A percentile compares a stretch with the other conserved stretches of the same genome.
Conservation (phyloP, 2,888 invertebrate genomes). For the Chaetogeoica ovagalla region DNA sequence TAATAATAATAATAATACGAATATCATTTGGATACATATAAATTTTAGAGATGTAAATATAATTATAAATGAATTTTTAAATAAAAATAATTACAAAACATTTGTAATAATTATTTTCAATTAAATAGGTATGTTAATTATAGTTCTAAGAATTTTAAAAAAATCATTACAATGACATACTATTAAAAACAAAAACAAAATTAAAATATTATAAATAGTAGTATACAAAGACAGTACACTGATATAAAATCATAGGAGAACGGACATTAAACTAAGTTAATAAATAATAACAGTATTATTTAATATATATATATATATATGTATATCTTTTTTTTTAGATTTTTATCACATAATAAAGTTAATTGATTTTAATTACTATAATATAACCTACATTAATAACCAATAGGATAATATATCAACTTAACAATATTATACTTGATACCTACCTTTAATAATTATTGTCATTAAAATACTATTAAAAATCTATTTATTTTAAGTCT, state of each 20-base stretch:
- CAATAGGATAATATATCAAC: too few relatives aligned
- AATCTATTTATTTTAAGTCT: too few relatives aligned
- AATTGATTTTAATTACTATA: neutral
- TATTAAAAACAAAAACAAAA: slow-evolving; percentile 39
- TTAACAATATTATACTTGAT: neutral
- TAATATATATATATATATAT: too few relatives aligned
- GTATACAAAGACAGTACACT: neutral
- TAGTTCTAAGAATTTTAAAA: slow-evolving; percentile 22
- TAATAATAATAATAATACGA: slow-evolving; percentile 25
- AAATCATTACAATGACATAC: slow-evolving; percentile 20
- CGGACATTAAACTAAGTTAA: neutral
- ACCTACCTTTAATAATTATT: neutral
- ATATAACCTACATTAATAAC: neutral
- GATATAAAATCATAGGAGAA: neutral
- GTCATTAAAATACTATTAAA: neutral
- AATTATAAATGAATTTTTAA: slow-evolving; percentile 33
- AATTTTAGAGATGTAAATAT: slow-evolving; percentile 10
- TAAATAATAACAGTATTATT: neutral
- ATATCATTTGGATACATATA: slow-evolving; percentile 15
- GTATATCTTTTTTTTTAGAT: neutral
- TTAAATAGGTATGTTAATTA: slow-evolving; percentile 43
- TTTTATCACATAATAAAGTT: slow-evolving; percentile 1
- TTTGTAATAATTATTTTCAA: slow-evolving; percentile 28
- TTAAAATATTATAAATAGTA: slow-evolving; percentile 17
- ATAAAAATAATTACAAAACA: slow-evolving; percentile 29